Base-by-base conservation (phyloP, 1,140 invertebrate species). In the Drosophila pseudoobscura region DNA sequence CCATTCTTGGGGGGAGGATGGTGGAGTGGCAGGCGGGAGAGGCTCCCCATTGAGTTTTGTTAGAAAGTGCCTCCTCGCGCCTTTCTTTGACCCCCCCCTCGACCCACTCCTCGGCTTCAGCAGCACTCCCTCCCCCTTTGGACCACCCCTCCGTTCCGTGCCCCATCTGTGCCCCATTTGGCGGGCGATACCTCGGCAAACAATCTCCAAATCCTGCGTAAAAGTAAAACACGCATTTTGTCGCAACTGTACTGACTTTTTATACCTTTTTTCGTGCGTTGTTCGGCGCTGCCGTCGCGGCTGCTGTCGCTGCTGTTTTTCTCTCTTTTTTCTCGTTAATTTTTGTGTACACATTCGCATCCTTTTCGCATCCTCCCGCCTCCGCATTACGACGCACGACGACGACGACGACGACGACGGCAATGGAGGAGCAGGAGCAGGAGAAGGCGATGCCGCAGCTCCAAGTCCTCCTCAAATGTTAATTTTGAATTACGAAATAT, bases 401-500 rank as follows among this genome's bases (percentile, higher is more conserved):
- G 35, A 69, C 66, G 64, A 50, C 65, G 64, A 50, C 65, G 39
- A 45, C 52, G 66, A 69, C 49, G 26, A 15, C 45, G 26, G 24
- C 66, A 50, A 65, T 57, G 62, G 63, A 50, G 24, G 24, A 26
- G 0, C 4, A 6, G 22, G 26, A 41, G 31, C n/a, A 26, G 35
- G 53, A 43, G 64, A n/a, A 15, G 64, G 64, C 49, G 56, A 61
- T 57, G 68, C 73, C 11, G 2, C 80, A 78, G 64, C 79, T 88
- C 84, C 75, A 88, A 88, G 84, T 89, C 84, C 77, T 88, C 76
- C 83, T 88, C 83, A 89, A 88, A 89, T 88, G 84, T 88, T 88
- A 88, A 88, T 88, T 88, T 88, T 88, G 83, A 89, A 88, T 88
- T 88, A 88, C 83, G 75, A 83, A 87, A 88, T 78, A 78, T 83